Conservation (phyloP, 2,797 vertebrate species). For the Bradypodion ventrale region DNA sequence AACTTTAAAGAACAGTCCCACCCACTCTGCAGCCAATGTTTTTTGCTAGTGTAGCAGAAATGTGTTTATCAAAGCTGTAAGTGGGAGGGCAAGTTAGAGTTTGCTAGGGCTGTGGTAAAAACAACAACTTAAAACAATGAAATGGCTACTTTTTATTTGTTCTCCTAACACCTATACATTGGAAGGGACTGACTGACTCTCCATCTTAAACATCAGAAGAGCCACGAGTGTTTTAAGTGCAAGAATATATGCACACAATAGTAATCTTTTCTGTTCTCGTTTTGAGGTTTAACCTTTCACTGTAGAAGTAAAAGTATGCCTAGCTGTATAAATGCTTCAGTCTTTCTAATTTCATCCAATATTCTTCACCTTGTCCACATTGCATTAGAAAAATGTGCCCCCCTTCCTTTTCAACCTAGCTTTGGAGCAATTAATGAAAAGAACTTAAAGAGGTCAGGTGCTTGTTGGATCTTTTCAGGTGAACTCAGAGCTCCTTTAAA, state of each 20-base stretch:
- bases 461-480: slow-evolving; percentile 80
- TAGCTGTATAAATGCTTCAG: slow-evolving; percentile 35
- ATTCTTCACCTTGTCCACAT: slow-evolving; percentile 59
- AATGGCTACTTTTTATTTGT: slow-evolving; percentile 69
- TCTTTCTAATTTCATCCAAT: slow-evolving; percentile 34
- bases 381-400: slow-evolving; percentile 59
- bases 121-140: slow-evolving; percentile 70
- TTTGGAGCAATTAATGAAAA: slow-evolving; percentile 78
- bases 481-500: slow-evolving; percentile 82
- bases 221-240: slow-evolving; percentile 46
- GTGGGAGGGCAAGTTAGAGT: slow-evolving; percentile 51
- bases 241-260: slow-evolving; percentile 25
- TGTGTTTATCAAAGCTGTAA: slow-evolving; percentile 47
- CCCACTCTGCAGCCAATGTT: slow-evolving; percentile 63
- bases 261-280: slow-evolving; percentile 32
- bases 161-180: slow-evolving; percentile 72
- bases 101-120: slow-evolving; percentile 68
- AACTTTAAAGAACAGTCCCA: slow-evolving; percentile 61
- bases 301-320: slow-evolving; percentile 41
- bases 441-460: slow-evolving; percentile 78
- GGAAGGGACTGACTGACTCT: slow-evolving; percentile 73
- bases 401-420: slow-evolving; percentile 54
- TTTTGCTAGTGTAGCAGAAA: slow-evolving; percentile 56
- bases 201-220: slow-evolving; percentile 67
- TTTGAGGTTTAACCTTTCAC: slow-evolving; percentile 44